Evolutionary conservation across 2,888 invertebrate species (phyloP).

Genomic region (Megaustenia siamemsis): DNA sequence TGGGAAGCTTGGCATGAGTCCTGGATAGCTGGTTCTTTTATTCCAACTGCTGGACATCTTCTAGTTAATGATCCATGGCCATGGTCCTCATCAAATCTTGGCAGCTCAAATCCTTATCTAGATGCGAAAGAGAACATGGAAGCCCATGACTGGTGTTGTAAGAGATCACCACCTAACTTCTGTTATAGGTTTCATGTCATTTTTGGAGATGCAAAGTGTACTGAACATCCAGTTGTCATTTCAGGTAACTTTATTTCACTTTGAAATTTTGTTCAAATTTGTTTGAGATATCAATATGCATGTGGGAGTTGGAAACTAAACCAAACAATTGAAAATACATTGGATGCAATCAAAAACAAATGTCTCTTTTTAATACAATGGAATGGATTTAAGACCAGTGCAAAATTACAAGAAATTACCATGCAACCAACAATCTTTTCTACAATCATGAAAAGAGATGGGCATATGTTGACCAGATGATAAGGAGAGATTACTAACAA

Average conservation of each 20-base stretch:
- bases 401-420: too few species aligned
- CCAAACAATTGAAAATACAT: too few species aligned
- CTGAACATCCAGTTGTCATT: neutral
- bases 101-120: neutral
- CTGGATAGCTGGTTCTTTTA: neutral
- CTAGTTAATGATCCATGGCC: slow-evolving; percentile 22
- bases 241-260: neutral
- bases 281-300: too few species aligned
- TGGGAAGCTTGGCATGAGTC: neutral
- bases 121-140: slow-evolving; percentile 2
- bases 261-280: neutral
- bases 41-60: neutral
- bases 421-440: too few species aligned
- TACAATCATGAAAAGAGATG: too few species aligned
- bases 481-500: too few species aligned
- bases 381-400: too few species aligned
- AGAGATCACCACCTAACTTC: neutral
- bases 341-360: too few species aligned
- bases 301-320: too few species aligned
- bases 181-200: neutral
- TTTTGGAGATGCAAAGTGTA: neutral
- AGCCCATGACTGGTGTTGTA: slow-evolving; percentile 8
- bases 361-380: too few species aligned
- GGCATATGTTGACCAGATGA: too few species aligned
- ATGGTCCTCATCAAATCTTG: neutral